These are phyloP conservation scores for Philypnodon macrostomus DNA, from an alignment of 2,797 vertebrate genomes.

Conservation along the genomic window DNA sequence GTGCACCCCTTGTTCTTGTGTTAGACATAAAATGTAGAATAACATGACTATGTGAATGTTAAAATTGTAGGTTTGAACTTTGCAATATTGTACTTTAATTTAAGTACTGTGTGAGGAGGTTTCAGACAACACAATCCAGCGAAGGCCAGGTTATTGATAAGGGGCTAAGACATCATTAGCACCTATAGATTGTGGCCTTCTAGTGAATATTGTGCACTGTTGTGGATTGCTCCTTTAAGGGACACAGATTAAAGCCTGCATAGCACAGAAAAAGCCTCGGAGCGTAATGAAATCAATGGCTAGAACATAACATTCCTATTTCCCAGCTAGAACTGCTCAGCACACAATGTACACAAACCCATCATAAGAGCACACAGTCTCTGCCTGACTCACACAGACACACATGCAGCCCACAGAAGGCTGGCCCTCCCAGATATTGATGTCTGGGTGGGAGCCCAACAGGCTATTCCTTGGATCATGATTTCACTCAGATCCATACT, in stretches of 20 bases:
- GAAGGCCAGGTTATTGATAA: slow-evolving; percentile 49
- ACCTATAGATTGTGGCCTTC: slow-evolving; percentile 51
- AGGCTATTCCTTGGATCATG: slow-evolving; percentile 54
- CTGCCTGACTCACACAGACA: slow-evolving; percentile 2
- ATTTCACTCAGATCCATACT: slow-evolving; percentile 49
- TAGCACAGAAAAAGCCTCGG: slow-evolving; percentile 58
- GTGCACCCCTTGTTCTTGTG: not conserved
- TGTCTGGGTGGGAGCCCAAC: slow-evolving; percentile 48
- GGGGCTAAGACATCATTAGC: slow-evolving; percentile 51
- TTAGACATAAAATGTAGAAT: too few species aligned
- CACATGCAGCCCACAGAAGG: slow-evolving; percentile 23
- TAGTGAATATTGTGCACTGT: slow-evolving; percentile 33
- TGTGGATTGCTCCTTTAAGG: slow-evolving; percentile 52
- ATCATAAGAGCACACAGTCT: slow-evolving; percentile 17
- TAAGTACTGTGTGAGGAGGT: not conserved
- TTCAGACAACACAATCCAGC: slow-evolving; percentile 6
- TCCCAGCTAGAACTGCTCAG: slow-evolving; percentile 47
- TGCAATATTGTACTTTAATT: not conserved
- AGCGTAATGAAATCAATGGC: slow-evolving; percentile 72
- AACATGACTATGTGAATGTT: not conserved
- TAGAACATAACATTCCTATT: slow-evolving; percentile 63
- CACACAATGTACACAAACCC: slow-evolving; percentile 44
- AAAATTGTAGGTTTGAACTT: not conserved
- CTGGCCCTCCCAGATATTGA: slow-evolving; percentile 58
- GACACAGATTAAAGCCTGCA: slow-evolving; percentile 61